Evolutionary conservation across 2,888 invertebrate species (phyloP).

Genomic region (Acleris emargana): DNA sequence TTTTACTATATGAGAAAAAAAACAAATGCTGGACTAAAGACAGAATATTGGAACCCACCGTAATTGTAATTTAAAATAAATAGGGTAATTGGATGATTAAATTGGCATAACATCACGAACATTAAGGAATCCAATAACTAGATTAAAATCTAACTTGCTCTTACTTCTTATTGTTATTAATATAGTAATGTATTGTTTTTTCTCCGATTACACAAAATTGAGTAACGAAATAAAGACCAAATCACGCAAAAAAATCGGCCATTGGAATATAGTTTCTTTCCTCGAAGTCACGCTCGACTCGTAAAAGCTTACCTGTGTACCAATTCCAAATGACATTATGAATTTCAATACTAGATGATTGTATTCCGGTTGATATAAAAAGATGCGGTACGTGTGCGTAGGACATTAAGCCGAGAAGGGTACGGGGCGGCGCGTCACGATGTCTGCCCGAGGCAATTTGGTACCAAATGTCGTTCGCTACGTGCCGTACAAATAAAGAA

Average conservation of each 20-base stretch:
- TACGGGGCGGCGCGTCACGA: conserved; percentile 70
- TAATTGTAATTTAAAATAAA: no score
- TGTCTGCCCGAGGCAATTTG: conserved; percentile 80
- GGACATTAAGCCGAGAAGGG: conserved; percentile 72
- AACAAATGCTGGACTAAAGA: no score
- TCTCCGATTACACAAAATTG: background rate
- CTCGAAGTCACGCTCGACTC: conserved; percentile 16
- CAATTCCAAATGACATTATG: conserved; percentile 45
- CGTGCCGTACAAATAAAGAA: conserved; percentile 81
- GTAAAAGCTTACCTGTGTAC: conserved; percentile 33
- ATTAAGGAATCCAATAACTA: no score
- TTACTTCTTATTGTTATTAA: no score
- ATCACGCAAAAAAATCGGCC: background rate
- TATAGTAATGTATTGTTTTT: background rate
- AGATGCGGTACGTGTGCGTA: conserved; percentile 68
- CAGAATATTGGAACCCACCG: no score
- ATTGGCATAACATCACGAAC: no score
- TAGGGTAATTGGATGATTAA: no score
- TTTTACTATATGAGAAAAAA: no score
- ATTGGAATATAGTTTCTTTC: conserved; percentile 1
- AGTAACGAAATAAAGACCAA: background rate
- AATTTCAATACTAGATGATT: conserved; percentile 63
- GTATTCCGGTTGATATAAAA: conserved; percentile 58
- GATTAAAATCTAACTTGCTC: no score
- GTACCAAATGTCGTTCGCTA: conserved; percentile 80